These are phyloP conservation scores for Diachrysia chrysitis DNA, from an alignment of 2,888 invertebrate genomes.

Conservation along the genomic window DNA sequence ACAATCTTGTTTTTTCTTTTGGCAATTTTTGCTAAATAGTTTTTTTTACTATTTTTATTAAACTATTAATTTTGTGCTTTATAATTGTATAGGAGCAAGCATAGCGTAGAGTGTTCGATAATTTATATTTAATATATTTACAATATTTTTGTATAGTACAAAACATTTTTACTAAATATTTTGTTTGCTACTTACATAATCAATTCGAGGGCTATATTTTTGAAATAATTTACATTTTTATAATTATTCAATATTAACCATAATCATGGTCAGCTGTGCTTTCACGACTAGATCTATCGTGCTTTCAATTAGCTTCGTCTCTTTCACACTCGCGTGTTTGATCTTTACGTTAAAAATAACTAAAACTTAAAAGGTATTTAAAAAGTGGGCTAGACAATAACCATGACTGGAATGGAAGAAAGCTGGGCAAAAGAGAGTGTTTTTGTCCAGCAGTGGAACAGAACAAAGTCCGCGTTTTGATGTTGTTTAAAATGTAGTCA, in stretches of 20 bases:
- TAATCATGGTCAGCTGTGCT: constrained; percentile 63
- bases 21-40: constrained; percentile 65
- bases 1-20: constrained; percentile 55
- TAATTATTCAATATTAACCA: constrained; percentile 63
- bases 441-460: too few species aligned
- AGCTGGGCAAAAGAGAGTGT: too few species aligned
- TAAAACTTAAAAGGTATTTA: neutral
- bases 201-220: constrained; percentile 66
- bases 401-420: too few species aligned
- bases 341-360: constrained; percentile 16
- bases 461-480: too few species aligned
- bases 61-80: constrained; percentile 57
- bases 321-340: constrained; percentile 50
- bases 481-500: too few species aligned
- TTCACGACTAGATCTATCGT: constrained; percentile 71
- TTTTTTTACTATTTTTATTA: constrained; percentile 56
- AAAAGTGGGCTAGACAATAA: neutral
- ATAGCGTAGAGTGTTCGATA: constrained; percentile 72
- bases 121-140: constrained; percentile 66
- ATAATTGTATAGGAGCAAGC: constrained; percentile 72
- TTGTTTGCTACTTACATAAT: constrained; percentile 77
- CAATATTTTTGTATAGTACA: constrained; percentile 75
- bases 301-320: constrained; percentile 62
- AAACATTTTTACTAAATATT: constrained; percentile 81
- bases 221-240: constrained; percentile 58